These are phyloP conservation scores for Salvelinus sp. DNA, from an alignment of 2,113 vertebrate genomes.

Conservation along the genomic window DNA sequence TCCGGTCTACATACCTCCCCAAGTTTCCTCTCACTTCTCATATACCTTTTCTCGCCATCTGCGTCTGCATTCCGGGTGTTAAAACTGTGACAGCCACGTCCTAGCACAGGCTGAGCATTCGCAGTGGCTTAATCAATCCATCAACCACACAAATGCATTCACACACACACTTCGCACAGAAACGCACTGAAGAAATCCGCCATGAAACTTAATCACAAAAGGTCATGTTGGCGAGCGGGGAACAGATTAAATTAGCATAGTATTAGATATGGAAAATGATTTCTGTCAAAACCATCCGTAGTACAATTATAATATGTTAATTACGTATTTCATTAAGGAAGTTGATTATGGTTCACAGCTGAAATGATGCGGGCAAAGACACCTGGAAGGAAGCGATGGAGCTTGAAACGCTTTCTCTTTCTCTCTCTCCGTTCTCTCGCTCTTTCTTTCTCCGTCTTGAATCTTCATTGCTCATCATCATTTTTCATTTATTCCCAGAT, in stretches of 20 bases:
- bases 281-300: constrained; percentile 99
- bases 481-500: constrained; percentile 30
- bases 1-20: too few species aligned
- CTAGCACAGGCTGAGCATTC: constrained; percentile 60
- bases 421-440: constrained; percentile 11
- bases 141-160: constrained; percentile 34
- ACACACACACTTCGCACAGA: constrained; percentile 12
- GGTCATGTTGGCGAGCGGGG: constrained; percentile 93
- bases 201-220: constrained; percentile 99
- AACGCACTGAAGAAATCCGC: constrained; percentile 74
- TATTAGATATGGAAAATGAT: constrained; percentile 99
- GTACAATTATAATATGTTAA: constrained; percentile 99
- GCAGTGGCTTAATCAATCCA: constrained; percentile 81
- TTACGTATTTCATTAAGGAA: constrained; percentile 99
- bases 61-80: constrained; percentile 19
- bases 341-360: constrained; percentile 96
- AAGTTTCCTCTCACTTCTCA: too few species aligned
- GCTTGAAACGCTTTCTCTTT: constrained; percentile 42
- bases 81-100: constrained; percentile 63
- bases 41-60: constrained; percentile 37
- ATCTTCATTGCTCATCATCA: constrained; percentile 65
- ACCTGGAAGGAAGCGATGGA: constrained; percentile 67
- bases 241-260: constrained; percentile 99
- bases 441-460: not conserved
- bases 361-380: constrained; percentile 86